Conservation (phyloP, 2,888 invertebrate species). For the Lissonota sp. region DNA sequence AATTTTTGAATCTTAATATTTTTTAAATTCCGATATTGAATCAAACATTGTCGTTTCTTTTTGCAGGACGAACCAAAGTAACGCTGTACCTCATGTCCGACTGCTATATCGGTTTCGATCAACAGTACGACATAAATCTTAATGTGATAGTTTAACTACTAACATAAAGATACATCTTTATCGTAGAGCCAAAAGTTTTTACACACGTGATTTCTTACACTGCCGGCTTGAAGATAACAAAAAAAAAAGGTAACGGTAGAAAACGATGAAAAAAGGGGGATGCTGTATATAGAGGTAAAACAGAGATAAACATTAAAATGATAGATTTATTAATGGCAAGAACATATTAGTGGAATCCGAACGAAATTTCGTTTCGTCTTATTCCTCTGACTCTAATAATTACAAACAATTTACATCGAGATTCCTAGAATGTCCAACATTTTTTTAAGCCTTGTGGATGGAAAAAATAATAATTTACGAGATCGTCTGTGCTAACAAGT, state of each 20-base stretch:
- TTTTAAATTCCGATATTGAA: too few relatives aligned
- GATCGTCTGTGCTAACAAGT: neutral
- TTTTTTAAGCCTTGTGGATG: too few relatives aligned
- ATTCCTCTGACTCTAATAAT: slow-evolving; percentile 1
- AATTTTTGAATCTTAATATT: too few relatives aligned
- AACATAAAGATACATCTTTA: neutral
- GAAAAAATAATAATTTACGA: too few relatives aligned
- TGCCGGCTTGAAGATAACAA: neutral
- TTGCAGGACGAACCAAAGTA: slow-evolving; percentile 90
- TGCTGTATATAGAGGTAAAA: slow-evolving; percentile 60
- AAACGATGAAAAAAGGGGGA: neutral
- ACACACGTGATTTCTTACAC: slow-evolving; percentile 36
- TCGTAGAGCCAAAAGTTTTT: slow-evolving; percentile 36
- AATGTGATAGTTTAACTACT: slow-evolving; percentile 78
- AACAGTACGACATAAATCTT: slow-evolving; percentile 89
- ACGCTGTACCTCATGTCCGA: slow-evolving; percentile 96
- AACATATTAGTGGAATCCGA: slow-evolving; percentile 9
- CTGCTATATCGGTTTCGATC: slow-evolving; percentile 96
- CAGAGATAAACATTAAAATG: slow-evolving; percentile 57
- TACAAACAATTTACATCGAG: slow-evolving; percentile 10
- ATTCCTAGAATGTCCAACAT: neutral
- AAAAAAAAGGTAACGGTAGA: slow-evolving; percentile 1
- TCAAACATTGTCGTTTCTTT: slow-evolving; percentile 65
- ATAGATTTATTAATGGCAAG: slow-evolving; percentile 56
- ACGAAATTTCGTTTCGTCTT: neutral